Evolutionary conservation across 2,888 invertebrate genomes (phyloP), one percentile per base, ranked within the genome.

Genomic region (Megastigmus dorsalis): DNA sequence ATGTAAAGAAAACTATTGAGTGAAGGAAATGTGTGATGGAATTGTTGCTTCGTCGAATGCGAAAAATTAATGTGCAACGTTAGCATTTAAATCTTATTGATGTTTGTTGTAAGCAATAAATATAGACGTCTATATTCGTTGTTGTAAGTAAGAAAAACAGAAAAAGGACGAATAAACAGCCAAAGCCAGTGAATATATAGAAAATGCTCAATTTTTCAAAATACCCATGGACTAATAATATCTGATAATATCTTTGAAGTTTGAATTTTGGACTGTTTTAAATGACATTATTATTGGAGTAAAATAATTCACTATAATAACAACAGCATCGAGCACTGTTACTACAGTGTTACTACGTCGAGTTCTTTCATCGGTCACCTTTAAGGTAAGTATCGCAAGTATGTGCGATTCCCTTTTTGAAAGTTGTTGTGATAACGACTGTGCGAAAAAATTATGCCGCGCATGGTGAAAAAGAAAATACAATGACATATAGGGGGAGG

Each of bases 401-500:
- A 13, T 20, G 3, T 9, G 2, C 7, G 23, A 5, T 10, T 60
- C n/a, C n/a, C 13, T 38, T 60, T 60, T 28, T 7, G 45, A 45
- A 48, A 48, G 33, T 20, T n/a, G n/a, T n/a, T n/a, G n/a, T n/a
- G n/a, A 23, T 62, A 65, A 50, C 65, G 65, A 38, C 41, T n/a
- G n/a, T 18, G 33, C n/a, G 60, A 30, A n/a, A 30, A 43, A 60
- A 18, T 2, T 38, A 45, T 45, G 33, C 43, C 18, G 38, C 57
- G 67, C 36, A 18, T 20, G 62, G 38, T n/a, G 54, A n/a, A 65
- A 52, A 38, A 50, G 63, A 52, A 54, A 41, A 41, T 26, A 36
- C 10, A 33, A 63, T 20, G 13, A 36, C 10, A 54, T 28, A 7
- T 28, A 28, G 54, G 68, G 68, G 73, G 74, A 68, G 68, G 67